These are phyloP conservation scores for Pandemis cinnamomeana DNA, from an alignment of 2,888 invertebrate genomes.

Conservation along the genomic window DNA sequence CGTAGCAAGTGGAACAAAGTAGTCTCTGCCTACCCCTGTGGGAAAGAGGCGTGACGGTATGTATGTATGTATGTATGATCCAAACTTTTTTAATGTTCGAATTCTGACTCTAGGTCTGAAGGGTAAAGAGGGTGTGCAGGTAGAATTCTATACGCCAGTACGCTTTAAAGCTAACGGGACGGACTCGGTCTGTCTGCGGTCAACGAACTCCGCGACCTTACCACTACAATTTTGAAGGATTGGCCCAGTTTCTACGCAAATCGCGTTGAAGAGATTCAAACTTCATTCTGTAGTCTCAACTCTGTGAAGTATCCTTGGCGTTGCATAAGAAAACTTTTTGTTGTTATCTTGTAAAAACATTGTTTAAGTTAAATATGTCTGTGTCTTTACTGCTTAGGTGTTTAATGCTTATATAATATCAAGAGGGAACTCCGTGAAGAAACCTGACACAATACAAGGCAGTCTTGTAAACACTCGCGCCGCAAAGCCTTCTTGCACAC, in stretches of 20 bases:
- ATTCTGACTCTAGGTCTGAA: slow-evolving; percentile 5
- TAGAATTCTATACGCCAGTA: slow-evolving; percentile 50
- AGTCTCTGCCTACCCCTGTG: too few species aligned
- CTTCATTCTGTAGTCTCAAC: neutral
- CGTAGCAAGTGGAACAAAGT: too few species aligned
- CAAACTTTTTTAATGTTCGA: neutral
- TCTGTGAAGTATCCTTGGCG: neutral
- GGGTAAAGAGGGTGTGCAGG: slow-evolving; percentile 49
- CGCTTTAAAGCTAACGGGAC: slow-evolving; percentile 70
- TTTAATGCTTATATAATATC: neutral
- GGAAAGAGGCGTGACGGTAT: too few species aligned
- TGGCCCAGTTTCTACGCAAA: slow-evolving; percentile 64
- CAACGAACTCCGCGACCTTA: slow-evolving; percentile 76
- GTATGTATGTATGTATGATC: too few species aligned
- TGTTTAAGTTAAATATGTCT: too few species aligned
- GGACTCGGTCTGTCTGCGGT: slow-evolving; percentile 70
- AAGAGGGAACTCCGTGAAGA: slow-evolving; percentile 45
- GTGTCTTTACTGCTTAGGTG: too few species aligned
- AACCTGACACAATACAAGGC: slow-evolving; percentile 32
- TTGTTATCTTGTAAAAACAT: neutral
- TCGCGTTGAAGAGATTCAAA: neutral
- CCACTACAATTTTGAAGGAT: slow-evolving; percentile 77
- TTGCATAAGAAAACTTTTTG: neutral
- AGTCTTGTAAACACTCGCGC: slow-evolving; percentile 5
- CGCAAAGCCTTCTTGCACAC: slow-evolving; percentile 38